These are phyloP conservation scores for Edolisoma coerulescens DNA, from an alignment of 2,113 vertebrate species.

Conservation along the genomic window DNA sequence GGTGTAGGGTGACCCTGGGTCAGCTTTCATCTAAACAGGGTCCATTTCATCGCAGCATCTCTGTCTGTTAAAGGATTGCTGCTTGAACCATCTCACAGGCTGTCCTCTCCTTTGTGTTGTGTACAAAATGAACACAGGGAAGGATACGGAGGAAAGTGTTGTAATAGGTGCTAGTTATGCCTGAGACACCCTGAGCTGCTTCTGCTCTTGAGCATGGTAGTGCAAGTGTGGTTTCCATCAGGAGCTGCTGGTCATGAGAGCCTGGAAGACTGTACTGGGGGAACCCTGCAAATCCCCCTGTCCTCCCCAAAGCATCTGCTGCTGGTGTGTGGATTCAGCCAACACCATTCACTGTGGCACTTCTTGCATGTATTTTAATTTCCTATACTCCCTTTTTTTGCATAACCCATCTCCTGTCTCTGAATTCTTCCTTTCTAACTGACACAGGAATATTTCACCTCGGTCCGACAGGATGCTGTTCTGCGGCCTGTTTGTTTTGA, in stretches of 20 bases:
- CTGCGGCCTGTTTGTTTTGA: background rate
- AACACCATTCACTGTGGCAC: background rate
- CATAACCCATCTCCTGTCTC: background rate
- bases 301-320: background rate
- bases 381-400: background rate
- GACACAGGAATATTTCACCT: background rate
- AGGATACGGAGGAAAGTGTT: background rate
- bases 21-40: background rate
- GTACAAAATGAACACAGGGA: background rate
- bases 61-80: background rate
- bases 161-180: accelerated
- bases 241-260: background rate
- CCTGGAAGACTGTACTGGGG: background rate
- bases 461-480: accelerated
- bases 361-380: background rate
- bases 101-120: background rate
- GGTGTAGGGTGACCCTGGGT: background rate
- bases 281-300: background rate
- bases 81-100: background rate
- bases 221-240: background rate
- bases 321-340: background rate
- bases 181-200: background rate
- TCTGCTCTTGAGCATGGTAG: background rate
- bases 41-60: background rate
- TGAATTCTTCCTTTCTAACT: background rate